Conservation (phyloP, 2,797 vertebrate species). For the Chromis chromis region DNA sequence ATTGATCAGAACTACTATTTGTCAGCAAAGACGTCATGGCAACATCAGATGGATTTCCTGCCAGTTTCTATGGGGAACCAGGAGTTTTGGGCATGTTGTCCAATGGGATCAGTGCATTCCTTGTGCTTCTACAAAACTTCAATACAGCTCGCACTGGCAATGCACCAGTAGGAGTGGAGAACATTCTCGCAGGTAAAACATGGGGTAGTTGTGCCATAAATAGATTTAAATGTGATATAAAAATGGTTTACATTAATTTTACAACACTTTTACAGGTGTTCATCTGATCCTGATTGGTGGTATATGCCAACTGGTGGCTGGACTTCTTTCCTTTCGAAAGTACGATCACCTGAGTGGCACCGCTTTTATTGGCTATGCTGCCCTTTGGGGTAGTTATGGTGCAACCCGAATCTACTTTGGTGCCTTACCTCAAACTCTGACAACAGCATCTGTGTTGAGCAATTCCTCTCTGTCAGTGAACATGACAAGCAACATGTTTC, state of each 20-base stretch:
- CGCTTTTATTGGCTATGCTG: constrained; percentile 90
- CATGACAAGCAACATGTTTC: constrained; percentile 25
- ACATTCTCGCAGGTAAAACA: constrained; percentile 88
- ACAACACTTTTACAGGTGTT: constrained; percentile 85
- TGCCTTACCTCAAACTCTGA: constrained; percentile 8
- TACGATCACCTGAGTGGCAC: constrained; percentile 90
- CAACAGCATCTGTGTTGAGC: neutral
- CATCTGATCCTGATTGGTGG: constrained; percentile 91
- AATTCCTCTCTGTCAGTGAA: constrained; percentile 38
- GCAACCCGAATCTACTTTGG: constrained; percentile 86
- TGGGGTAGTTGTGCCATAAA: no score
- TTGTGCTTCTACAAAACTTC: constrained; percentile 90
- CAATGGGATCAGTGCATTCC: constrained; percentile 91
- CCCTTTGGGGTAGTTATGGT: constrained; percentile 91
- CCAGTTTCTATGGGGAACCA: constrained; percentile 91
- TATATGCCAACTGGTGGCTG: constrained; percentile 89
- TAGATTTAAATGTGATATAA: neutral
- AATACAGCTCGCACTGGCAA: constrained; percentile 74
- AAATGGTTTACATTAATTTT: neutral
- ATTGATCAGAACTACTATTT: no score
- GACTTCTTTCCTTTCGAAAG: constrained; percentile 90
- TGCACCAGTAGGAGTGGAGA: constrained; percentile 80
- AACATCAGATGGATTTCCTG: constrained; percentile 84
- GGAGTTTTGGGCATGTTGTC: constrained; percentile 88
- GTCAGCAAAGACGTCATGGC: constrained; percentile 73